phyloP scores from a whole-genome alignment of 2,797 vertebrate genomes.

The Carduelis carduelis region DNA sequence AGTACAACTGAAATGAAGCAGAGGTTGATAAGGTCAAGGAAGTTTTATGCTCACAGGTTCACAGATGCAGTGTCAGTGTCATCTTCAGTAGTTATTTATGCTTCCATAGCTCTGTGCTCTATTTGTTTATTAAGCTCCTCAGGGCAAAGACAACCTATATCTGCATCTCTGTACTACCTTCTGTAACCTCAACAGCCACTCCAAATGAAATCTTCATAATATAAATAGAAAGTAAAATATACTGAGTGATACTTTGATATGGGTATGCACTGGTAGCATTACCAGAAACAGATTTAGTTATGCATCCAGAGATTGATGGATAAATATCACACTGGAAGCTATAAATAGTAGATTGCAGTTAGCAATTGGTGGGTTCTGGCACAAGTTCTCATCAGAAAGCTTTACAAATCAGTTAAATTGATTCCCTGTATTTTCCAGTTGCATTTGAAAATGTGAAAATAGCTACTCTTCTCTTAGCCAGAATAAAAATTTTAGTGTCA shows the following conservation, averaged over 20 bases:
- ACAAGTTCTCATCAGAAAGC: not conserved
- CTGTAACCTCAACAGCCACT: not conserved
- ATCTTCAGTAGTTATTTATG: not conserved
- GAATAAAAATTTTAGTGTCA: not conserved
- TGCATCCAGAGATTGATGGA: not conserved
- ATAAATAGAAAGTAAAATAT: conserved; percentile 16
- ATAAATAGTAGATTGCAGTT: not conserved
- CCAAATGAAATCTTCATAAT: not conserved
- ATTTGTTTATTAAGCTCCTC: not conserved
- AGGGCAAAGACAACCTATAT: not conserved
- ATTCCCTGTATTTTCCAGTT: not conserved
- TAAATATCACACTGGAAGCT: conserved; percentile 30
- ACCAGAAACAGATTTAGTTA: conserved; percentile 9
- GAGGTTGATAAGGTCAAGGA: not conserved
- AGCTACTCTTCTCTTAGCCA: not conserved
- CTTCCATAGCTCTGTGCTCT: not conserved
- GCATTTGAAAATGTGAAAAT: not conserved
- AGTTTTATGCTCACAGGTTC: not conserved
- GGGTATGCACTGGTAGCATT: not conserved
- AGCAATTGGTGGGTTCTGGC: not conserved
- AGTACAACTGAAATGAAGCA: not conserved
- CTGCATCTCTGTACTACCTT: not conserved
- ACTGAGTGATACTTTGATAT: not conserved
- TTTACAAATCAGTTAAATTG: not conserved
- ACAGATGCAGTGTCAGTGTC: not conserved